These are phyloP conservation scores for Brachylomia viminalis DNA, from an alignment of 2,888 invertebrate species.

Conservation along the genomic window DNA sequence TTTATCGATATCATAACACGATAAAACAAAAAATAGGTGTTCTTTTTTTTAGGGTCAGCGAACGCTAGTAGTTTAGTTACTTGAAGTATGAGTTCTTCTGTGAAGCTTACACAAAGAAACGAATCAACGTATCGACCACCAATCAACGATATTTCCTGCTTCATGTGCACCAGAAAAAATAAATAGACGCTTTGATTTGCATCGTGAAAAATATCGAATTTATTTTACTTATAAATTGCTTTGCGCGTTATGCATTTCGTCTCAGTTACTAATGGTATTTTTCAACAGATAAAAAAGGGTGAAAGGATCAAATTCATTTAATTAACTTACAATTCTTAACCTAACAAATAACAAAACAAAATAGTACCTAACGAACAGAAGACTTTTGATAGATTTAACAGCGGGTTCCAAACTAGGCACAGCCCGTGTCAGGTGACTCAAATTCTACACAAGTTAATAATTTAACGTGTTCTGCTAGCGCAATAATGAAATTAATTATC, in stretches of 20 bases:
- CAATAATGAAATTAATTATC: background rate
- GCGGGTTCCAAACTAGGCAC: too few relatives aligned
- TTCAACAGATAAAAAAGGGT: background rate
- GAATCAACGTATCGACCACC: conserved; percentile 22
- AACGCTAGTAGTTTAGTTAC: too few relatives aligned
- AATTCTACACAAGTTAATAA: background rate
- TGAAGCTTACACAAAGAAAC: too few relatives aligned
- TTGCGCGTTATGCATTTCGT: background rate
- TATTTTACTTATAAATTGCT: background rate
- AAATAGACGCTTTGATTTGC: background rate
- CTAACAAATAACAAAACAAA: too few relatives aligned
- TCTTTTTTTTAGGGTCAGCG: too few relatives aligned
- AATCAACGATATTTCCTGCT: conserved; percentile 22
- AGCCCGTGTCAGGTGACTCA: background rate
- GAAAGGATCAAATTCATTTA: background rate
- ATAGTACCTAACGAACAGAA: too few relatives aligned
- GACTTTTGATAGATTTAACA: too few relatives aligned
- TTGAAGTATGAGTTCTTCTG: too few relatives aligned
- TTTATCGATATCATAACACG: too few relatives aligned
- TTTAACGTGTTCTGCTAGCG: background rate
- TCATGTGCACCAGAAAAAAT: background rate
- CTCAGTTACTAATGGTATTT: background rate
- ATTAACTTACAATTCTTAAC: too few relatives aligned
- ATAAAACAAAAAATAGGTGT: too few relatives aligned
- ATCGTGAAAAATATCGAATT: background rate